Evolutionary conservation across 2,888 invertebrate species (phyloP).

Genomic region (Crossocerus cetratus): DNA sequence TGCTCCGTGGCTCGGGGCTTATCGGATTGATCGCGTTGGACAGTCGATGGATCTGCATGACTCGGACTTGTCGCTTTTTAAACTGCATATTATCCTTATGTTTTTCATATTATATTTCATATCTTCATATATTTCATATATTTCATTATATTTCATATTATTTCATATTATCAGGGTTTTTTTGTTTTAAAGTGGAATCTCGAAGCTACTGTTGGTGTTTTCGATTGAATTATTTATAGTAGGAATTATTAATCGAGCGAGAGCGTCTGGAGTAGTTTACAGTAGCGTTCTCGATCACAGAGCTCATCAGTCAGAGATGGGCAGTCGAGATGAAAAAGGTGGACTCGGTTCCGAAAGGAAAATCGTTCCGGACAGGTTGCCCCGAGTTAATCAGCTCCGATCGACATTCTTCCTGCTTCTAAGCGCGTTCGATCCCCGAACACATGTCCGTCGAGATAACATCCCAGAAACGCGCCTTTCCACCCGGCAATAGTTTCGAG

Average conservation of each 20-base stretch:
- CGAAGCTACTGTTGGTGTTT: too few relatives aligned
- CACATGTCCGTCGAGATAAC: conserved; percentile 4
- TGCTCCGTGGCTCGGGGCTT: conserved; percentile 39
- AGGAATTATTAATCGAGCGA: too few relatives aligned
- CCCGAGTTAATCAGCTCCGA: conserved; percentile 45
- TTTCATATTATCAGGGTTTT: too few relatives aligned
- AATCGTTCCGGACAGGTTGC: conserved; percentile 2
- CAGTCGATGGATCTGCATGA: conserved; percentile 8
- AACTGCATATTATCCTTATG: background rate
- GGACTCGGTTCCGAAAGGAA: conserved; percentile 24
- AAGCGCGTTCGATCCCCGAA: background rate
- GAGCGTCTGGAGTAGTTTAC: too few relatives aligned
- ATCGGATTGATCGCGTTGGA: conserved; percentile 53
- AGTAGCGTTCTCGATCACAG: too few relatives aligned
- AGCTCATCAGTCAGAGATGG: conserved; percentile 18
- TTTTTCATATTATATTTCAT: background rate
- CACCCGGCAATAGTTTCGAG: background rate
- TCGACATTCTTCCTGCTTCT: conserved; percentile 36
- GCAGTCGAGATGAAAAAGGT: conserved; percentile 49
- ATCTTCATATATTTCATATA: too few relatives aligned
- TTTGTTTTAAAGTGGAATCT: too few relatives aligned
- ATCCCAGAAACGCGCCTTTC: background rate
- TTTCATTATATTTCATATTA: too few relatives aligned
- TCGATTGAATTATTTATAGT: too few relatives aligned
- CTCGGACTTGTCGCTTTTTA: conserved; percentile 18